phyloP scores from a whole-genome alignment of 2,888 invertebrate genomes.

The Eupsilia transversa region DNA sequence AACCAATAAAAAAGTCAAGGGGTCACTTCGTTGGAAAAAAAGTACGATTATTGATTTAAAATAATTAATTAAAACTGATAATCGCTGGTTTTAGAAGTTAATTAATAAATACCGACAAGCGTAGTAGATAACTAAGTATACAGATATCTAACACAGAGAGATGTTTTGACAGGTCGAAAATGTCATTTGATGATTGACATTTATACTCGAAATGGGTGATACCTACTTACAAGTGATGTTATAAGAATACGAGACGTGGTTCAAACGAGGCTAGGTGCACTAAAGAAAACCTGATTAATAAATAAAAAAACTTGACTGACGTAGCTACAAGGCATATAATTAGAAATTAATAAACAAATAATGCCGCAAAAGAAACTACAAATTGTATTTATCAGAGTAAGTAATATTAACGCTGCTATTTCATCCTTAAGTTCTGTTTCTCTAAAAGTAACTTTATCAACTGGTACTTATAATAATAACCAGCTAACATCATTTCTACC shows the following conservation, averaged over 20 bases:
- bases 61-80: constrained; percentile 73
- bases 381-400: constrained; percentile 31
- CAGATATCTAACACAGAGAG: constrained; percentile 43
- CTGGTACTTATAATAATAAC: constrained; percentile 11
- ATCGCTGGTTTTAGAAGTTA: constrained; percentile 69
- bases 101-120: constrained; percentile 70
- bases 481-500: constrained; percentile 28
- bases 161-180: constrained; percentile 32
- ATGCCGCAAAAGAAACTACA: not conserved
- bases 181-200: constrained; percentile 40
- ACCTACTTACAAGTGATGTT: constrained; percentile 63
- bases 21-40: constrained; percentile 74
- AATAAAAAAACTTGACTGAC: not conserved
- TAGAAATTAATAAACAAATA: not conserved
- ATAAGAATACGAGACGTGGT: constrained; percentile 46
- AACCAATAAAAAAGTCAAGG: constrained; percentile 72
- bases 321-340: not conserved
- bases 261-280: constrained; percentile 49
- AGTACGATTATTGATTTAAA: constrained; percentile 78
- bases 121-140: constrained; percentile 47
- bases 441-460: constrained; percentile 18
- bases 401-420: constrained; percentile 3
- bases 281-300: not conserved
- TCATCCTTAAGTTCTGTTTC: not conserved
- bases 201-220: constrained; percentile 51